phyloP scores from a whole-genome alignment of 2,888 invertebrate species.

The Thymelicus lineola region DNA sequence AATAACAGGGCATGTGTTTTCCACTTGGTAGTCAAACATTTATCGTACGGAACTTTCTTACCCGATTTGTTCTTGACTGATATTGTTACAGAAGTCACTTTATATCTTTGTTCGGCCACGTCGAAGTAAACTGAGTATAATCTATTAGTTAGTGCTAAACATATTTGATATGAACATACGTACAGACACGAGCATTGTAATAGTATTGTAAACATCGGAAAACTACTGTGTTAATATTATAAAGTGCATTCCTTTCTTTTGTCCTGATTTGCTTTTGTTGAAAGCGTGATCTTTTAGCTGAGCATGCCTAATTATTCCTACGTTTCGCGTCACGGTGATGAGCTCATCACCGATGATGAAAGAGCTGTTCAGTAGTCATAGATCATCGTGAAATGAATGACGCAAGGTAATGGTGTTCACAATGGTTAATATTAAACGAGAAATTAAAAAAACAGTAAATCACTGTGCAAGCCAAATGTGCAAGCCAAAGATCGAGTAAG shows the following conservation, averaged over 20 bases:
- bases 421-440: too few species aligned
- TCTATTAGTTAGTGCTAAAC: conserved; percentile 71
- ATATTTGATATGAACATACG: conserved; percentile 69
- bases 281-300: conserved; percentile 17
- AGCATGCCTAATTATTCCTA: conserved; percentile 12
- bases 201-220: conserved; percentile 73
- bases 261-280: conserved; percentile 35
- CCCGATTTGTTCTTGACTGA: background rate
- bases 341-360: conserved; percentile 6
- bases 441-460: too few species aligned
- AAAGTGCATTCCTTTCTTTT: conserved; percentile 42
- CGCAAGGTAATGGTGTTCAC: too few species aligned
- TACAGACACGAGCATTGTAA: conserved; percentile 57
- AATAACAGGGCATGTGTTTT: too few species aligned
- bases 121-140: conserved; percentile 58
- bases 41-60: background rate
- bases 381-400: too few species aligned
- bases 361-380: background rate
- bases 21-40: too few species aligned
- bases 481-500: too few species aligned
- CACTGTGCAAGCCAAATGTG: too few species aligned
- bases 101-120: conserved; percentile 44
- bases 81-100: conserved; percentile 4
- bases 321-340: conserved; percentile 5
- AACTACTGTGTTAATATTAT: conserved; percentile 59